These are phyloP conservation scores for Eretmochelys imbricata DNA, from an alignment of 2,113 vertebrate genomes.

Conservation along the genomic window DNA sequence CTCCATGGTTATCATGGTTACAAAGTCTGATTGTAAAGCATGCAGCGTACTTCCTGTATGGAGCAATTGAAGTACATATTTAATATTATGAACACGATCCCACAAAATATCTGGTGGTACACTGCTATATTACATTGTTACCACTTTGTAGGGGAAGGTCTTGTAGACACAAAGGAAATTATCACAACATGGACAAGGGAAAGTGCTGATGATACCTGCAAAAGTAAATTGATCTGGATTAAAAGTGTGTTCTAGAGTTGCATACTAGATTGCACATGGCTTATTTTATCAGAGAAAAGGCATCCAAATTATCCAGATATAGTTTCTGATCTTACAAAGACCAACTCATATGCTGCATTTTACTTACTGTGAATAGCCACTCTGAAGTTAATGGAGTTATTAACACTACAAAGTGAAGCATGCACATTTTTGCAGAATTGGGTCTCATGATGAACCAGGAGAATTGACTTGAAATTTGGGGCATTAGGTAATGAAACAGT, in stretches of 20 bases:
- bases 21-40: background rate
- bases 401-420: background rate
- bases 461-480: background rate
- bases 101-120: background rate
- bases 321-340: background rate
- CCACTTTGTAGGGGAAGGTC: background rate
- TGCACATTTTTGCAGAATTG: background rate
- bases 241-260: background rate
- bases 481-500: background rate
- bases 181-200: background rate
- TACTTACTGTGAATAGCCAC: background rate
- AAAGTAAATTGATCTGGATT: background rate
- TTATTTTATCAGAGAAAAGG: background rate
- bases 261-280: background rate
- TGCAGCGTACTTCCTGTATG: background rate
- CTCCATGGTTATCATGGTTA: background rate
- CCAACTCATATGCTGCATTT: background rate
- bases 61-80: constrained; percentile 32
- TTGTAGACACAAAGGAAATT: background rate
- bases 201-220: background rate
- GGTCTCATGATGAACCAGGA: background rate
- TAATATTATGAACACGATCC: background rate
- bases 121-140: constrained; percentile 2
- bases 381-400: background rate
- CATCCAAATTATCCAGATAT: background rate